These are phyloP conservation scores for Aythya baeri DNA, from an alignment of 2,113 vertebrate genomes.

Conservation along the genomic window DNA sequence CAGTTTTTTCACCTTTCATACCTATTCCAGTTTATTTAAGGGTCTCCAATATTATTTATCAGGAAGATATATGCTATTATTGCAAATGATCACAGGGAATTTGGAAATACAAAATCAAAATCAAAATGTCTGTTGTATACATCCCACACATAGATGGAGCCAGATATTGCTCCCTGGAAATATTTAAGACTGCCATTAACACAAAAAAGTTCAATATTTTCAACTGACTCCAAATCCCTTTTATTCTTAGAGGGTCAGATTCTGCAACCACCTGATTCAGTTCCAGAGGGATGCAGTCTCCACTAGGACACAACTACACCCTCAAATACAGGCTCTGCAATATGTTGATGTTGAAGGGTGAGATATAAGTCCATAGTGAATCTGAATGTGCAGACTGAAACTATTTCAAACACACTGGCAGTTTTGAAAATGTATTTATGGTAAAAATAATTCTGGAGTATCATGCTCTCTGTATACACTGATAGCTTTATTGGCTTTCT, in stretches of 20 bases:
- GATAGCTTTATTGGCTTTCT: not conserved
- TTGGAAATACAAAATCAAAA: not conserved
- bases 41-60: not conserved
- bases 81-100: not conserved
- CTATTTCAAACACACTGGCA: not conserved
- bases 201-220: not conserved
- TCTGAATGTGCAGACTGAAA: not conserved
- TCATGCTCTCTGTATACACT: not conserved
- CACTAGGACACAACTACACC: not conserved
- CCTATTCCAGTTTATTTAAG: not conserved
- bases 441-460: not conserved
- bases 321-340: not conserved
- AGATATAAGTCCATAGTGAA: not conserved
- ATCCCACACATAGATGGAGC: not conserved
- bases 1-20: not conserved
- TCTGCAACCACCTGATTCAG: fast-evolving
- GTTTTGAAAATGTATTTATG: not conserved
- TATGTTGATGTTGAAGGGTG: not conserved
- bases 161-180: not conserved
- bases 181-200: not conserved
- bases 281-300: not conserved
- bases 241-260: not conserved
- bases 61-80: not conserved
- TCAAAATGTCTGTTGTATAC: not conserved
- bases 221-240: not conserved